Evolutionary conservation across 2,888 invertebrate genomes (phyloP).

Genomic region (Megastigmus dorsalis): DNA sequence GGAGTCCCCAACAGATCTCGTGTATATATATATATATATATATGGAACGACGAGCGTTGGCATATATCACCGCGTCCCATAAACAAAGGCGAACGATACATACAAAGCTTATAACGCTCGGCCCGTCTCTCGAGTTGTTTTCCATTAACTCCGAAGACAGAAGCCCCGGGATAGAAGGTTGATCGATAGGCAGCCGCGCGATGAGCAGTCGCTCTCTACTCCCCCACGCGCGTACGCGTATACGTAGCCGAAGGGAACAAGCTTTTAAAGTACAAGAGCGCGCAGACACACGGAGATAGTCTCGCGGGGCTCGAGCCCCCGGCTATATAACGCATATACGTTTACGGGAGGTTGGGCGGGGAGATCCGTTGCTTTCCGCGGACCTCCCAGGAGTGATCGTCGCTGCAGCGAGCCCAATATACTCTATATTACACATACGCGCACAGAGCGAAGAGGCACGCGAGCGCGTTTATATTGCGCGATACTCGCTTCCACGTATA

Average conservation of each 20-base stretch:
- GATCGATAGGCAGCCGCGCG: neutral
- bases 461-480: too few relatives aligned
- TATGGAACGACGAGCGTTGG: too few relatives aligned
- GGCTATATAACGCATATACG: too few relatives aligned
- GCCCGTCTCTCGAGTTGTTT: neutral
- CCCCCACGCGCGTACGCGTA: neutral
- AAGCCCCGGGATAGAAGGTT: neutral
- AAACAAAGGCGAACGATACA: too few relatives aligned
- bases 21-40: too few relatives aligned
- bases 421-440: too few relatives aligned
- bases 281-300: neutral
- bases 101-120: neutral
- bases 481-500: neutral
- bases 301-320: too few relatives aligned
- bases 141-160: slow-evolving; percentile 35
- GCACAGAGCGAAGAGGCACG: slow-evolving; percentile 51
- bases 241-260: neutral
- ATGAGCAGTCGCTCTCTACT: too few relatives aligned
- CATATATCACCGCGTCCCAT: too few relatives aligned
- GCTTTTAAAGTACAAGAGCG: slow-evolving; percentile 9
- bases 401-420: too few relatives aligned
- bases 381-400: slow-evolving; percentile 56
- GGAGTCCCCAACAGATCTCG: too few relatives aligned
- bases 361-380: neutral
- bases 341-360: neutral